Base-by-base conservation (phyloP, 2,113 vertebrate species). In the Bos indicus region DNA sequence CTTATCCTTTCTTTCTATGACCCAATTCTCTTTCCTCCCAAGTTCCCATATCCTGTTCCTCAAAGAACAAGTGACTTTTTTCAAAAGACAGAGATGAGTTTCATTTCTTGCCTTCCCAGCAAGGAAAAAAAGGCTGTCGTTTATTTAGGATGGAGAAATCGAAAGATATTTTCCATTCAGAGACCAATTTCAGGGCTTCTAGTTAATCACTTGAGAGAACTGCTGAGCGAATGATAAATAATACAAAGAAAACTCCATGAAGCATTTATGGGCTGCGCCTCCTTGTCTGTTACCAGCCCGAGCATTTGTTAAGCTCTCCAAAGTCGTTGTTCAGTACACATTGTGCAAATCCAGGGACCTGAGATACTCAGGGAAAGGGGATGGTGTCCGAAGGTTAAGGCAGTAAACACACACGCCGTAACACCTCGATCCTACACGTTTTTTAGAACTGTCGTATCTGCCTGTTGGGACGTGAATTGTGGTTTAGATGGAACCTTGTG, bases 401-500 rank as follows among this genome's bases (percentile, higher is more conserved):
- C 57, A 89, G 28, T 85, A 54, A 26, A 1, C 16, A 51, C 1
- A 13, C 83, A 51, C 87, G 86, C 1, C 0, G 33, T 46, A 95
- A 92, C 83, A 7, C 96, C 96, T 89, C 33, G 43, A 94, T 97
- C 83, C 80, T 93, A 15, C 26, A 23, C 88, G 80, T 74, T 56
- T 94, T 94, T 94, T 26, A 0, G 51, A 40, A 60, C 95, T 57
- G 8, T 87, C 4, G 1, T 36, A 74, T 25, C 5, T 92, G 93
- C 98, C 78, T 97, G 98, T 97, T 3, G 5, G 91, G 90, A 96
- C 97, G 90, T 93, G 98, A 98, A 82, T 48, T 71, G 23, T 33
- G 83, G 51, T 84, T 96, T 96, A 82, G n/a, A 60, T 2, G 19
- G 78, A 88, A 56, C 74, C 7, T 12, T 85, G 88, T 90, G 86